Base-by-base conservation (phyloP, 2,888 invertebrate species). In the Amiota minor region DNA sequence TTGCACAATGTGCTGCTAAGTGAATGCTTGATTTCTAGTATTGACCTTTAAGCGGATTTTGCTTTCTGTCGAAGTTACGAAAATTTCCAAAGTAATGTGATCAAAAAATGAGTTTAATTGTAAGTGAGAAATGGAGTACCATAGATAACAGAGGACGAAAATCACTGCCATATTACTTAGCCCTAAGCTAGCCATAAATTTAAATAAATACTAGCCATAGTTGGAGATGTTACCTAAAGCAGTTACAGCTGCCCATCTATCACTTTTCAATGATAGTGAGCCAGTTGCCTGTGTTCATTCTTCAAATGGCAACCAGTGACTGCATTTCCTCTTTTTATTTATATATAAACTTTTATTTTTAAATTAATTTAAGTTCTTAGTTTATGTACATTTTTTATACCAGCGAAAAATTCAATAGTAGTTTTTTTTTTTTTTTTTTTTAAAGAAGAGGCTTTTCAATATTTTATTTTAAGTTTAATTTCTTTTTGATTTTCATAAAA, bases 1-100 rank as follows among this genome's bases (percentile, higher is more conserved):
- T 90, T 96, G 72, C 94, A 95, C 86, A 95, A 96, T 88, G 94
- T 97, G 72, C 92, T 96, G 72, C 91, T 97, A 20, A 95, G 96
- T 91, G 96, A 97, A 68, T 97, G 97, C 89, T 95, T 97, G 9
- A 90, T 89, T 46, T 82, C 88, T 70, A 84, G 80, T 74, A 80
- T 81, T 72, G 86, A 87, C 11, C 82, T 80, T 77, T 85, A 77
- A 82, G 73, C 69, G 18, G 64, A 64, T 45, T 35, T 71, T 72
- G 71, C 47, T 65, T 68, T 70, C 69, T 69, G 76, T 70, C 35
- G 65, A 67, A 73, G 78, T 75, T 81, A 64, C 46, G n/a, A 79
- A 85, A 83, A 82, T 83, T 83, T 81, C 83, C 82, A 83, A 83
- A 83, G 84, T 85, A 75, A 84, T 83, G 83, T 83, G 83, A 83